These are phyloP conservation scores for Pavo muticus DNA, from an alignment of 2,113 vertebrate species.

Conservation along the genomic window DNA sequence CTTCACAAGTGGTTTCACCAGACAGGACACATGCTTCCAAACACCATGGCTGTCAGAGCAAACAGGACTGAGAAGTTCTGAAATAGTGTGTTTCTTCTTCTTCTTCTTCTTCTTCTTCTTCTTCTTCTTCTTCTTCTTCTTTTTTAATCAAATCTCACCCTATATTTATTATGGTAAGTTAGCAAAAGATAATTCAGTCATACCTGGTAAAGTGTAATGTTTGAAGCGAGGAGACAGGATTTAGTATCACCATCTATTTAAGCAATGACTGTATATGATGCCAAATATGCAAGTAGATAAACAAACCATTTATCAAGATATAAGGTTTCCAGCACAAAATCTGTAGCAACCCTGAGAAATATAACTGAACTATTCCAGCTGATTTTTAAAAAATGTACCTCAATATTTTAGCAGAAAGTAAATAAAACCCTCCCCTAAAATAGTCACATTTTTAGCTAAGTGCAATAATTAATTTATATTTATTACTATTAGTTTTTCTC, in stretches of 20 bases:
- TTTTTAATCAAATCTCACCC: neutral
- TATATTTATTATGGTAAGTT: neutral
- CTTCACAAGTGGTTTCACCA: neutral
- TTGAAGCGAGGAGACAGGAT: neutral
- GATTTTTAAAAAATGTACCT: neutral
- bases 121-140: neutral
- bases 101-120: neutral
- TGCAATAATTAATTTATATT: neutral
- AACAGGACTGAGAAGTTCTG: neutral
- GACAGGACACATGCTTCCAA: neutral
- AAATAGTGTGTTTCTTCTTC: neutral
- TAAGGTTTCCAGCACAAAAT: neutral
- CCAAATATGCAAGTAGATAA: constrained; percentile 40
- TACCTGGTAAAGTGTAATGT: neutral
- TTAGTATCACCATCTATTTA: constrained; percentile 4
- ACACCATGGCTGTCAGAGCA: neutral
- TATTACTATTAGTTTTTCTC: neutral
- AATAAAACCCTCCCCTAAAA: neutral
- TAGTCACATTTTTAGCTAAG: neutral
- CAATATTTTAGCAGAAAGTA: neutral
- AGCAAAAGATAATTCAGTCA: neutral
- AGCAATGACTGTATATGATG: neutral
- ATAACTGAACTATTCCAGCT: neutral
- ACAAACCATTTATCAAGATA: constrained; percentile 13
- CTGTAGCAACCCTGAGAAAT: neutral